Base-by-base conservation (phyloP, 2,113 vertebrate genomes). In the Callithrix jacchus region DNA sequence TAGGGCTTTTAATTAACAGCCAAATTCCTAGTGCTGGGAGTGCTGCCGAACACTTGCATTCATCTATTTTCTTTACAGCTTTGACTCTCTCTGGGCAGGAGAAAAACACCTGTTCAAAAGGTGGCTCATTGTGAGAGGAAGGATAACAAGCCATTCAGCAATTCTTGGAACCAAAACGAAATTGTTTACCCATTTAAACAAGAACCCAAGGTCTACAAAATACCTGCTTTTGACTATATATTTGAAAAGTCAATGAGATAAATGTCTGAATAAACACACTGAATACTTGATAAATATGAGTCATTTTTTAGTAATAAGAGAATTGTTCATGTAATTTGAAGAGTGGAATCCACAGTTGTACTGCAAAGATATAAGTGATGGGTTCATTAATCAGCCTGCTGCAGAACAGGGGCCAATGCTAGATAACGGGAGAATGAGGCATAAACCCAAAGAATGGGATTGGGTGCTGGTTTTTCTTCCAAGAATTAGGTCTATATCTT, bases 321-420 rank as follows among this genome's bases (percentile, higher is more conserved):
- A 92, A 58, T 84, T 30, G 9, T 97, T 80, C 25, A 27, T 89
- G 56, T 58, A 85, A 95, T 61, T 52, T 81, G 40, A 96, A 95
- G 54, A 93, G 49, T 94, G 23, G 56, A 94, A 61, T 87, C 76
- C 3, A 2, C 74, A 91, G 74, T 97, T 80, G 79, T 77, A 76
- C 87, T 76, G 70, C 89, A 92, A 42, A 84, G 93, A 90, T 73
- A 71, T 5, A 81, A 88, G 58, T 74, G 66, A 95, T 64, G 76
- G 56, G 47, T 7, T 47, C 84, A 97, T 95, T 94, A 82, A 89
- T 97, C 89, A 97, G 23, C 49, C 87, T 92, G 84, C 73, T 84
- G 92, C 27, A 64, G 80, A 81, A 94, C 66, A 82, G 37, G 32
- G 47, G 6, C 37, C 79, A 86, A 35, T 21, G 64, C 70, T 68